These are phyloP conservation scores for Drosophila persimilis DNA, from an alignment of 1,140 invertebrate genomes.

Conservation along the genomic window DNA sequence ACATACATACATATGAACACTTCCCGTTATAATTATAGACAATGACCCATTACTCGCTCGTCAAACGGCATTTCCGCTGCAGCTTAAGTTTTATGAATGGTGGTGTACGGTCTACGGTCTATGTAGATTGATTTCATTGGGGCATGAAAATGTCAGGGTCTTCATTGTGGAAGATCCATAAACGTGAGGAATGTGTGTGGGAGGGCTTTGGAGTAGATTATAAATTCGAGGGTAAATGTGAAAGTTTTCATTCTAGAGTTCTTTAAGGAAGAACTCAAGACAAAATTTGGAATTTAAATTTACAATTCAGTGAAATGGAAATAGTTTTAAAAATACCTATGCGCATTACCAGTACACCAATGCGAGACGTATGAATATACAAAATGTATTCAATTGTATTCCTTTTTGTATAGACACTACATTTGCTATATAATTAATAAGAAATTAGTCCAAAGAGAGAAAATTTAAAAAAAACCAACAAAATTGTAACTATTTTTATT, in stretches of 20 bases:
- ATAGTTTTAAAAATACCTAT: too few relatives aligned
- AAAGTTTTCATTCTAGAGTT: neutral
- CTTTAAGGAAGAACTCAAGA: too few relatives aligned
- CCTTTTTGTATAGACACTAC: too few relatives aligned
- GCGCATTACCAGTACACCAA: too few relatives aligned
- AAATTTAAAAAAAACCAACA: too few relatives aligned
- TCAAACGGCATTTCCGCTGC: conserved; percentile 56
- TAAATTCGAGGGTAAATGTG: neutral
- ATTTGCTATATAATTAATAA: too few relatives aligned
- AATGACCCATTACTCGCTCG: conserved; percentile 63
- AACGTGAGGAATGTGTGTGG: neutral
- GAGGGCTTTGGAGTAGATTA: neutral
- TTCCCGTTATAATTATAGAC: conserved; percentile 68
- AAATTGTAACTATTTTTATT: neutral
- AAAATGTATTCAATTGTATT: too few relatives aligned
- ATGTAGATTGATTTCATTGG: conserved; percentile 50
- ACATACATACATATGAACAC: neutral
- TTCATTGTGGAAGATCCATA: conserved; percentile 28
- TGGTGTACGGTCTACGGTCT: neutral
- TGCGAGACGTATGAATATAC: too few relatives aligned
- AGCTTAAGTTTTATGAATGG: conserved; percentile 66
- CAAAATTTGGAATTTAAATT: too few relatives aligned
- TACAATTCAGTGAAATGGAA: too few relatives aligned
- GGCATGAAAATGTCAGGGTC: conserved; percentile 41
- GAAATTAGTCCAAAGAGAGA: too few relatives aligned